These are phyloP conservation scores for Dicerorhinus sumatrensis DNA, from an alignment of 2,113 vertebrate species.

Conservation along the genomic window DNA sequence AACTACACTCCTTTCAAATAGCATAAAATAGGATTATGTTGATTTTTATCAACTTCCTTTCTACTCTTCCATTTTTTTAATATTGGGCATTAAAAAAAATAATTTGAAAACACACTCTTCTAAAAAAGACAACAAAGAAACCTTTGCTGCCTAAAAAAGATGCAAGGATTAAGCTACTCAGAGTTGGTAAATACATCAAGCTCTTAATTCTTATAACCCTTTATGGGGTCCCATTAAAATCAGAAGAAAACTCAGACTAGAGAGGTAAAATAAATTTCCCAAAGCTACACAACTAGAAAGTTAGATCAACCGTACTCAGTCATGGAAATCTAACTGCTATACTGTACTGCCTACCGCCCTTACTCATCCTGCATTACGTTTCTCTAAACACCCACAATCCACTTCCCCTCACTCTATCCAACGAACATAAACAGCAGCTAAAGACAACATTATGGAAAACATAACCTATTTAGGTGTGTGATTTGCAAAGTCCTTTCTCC, in stretches of 20 bases:
- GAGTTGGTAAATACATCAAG: not conserved
- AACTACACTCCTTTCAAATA: not conserved
- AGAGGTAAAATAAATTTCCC: not conserved
- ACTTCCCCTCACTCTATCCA: not conserved
- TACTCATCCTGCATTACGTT: not conserved
- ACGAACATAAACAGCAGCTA: not conserved
- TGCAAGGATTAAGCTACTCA: not conserved
- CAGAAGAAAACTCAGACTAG: not conserved
- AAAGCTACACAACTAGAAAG: not conserved
- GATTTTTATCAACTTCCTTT: conserved; percentile 41
- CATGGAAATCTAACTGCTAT: not conserved
- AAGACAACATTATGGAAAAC: not conserved
- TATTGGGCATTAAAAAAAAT: not conserved
- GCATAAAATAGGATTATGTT: not conserved
- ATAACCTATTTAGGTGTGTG: not conserved
- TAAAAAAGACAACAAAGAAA: conserved; percentile 23
- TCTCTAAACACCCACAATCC: not conserved
- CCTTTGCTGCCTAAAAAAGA: not conserved
- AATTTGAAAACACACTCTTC: not conserved
- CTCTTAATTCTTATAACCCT: not conserved
- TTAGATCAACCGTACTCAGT: not conserved
- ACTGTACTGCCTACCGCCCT: not conserved
- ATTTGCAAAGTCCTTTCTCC: conserved; percentile 10
- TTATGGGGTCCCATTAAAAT: not conserved
- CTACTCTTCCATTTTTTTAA: not conserved